Base-by-base conservation (phyloP, 2,888 invertebrate genomes). In the Caenorhabditis afra region DNA sequence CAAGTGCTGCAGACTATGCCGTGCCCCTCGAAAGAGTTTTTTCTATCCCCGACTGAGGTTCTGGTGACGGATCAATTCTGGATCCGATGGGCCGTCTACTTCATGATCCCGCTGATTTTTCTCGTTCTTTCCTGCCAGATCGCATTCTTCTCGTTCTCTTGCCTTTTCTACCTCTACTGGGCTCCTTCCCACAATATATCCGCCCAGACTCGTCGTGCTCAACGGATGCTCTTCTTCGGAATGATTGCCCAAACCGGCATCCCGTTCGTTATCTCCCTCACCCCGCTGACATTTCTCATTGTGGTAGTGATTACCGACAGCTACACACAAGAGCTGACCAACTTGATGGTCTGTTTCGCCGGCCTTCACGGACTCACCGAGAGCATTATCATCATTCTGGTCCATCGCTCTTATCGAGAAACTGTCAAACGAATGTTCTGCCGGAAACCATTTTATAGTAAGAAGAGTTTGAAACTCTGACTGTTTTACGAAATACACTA, bases 21-120 rank as follows among this genome's bases (percentile, higher is more conserved):
- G 4, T 68, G 67, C 18, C 67, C 67, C 0, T 58, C 67, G 0
- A n/a, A 18, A 18, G 67, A 68, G 20, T 68, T 59, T 8, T 68
- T 68, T 44, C 7, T 14, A 14, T 3, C 14, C 1, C 52, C 52
- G 1, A 53, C 41, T 16, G 11, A 14, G 3, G 41, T 41, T 4
- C 11, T 41, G 41, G 7, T 41, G 11, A 41, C 41, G 11, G 41
- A 41, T 11, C 7, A 8, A 11, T 11, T 2, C 7, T 41, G 11
- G 41, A 14, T 41, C 29, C 29, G 29, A 41, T 14, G 14, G 12
- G 41, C 41, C 2, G 14, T 41, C 14, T 41, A 14, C 14, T 41
- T 2, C 11, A 14, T 41, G 12, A 3, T 3, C 11, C 14, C 14
- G 11, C 11, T 11, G 41, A 11, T 41, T 14, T 3, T 41, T 2